Conservation (phyloP, 2,113 vertebrate species). For the Passer domesticus region DNA sequence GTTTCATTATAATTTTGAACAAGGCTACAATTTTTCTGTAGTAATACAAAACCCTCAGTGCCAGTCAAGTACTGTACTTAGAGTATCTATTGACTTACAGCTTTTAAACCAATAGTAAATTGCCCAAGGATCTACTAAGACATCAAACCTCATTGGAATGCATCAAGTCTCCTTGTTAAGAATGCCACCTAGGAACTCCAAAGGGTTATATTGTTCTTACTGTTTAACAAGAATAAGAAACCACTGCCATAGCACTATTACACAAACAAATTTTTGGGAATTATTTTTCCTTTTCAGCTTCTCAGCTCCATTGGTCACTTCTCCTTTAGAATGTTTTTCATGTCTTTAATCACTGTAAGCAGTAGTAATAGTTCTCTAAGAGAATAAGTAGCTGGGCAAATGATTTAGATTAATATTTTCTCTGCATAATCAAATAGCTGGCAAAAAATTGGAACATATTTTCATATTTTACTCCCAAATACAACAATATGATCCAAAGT, state of each 20-base stretch:
- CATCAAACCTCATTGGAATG: conserved; percentile 23
- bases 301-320: not conserved
- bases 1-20: not conserved
- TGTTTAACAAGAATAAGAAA: conserved; percentile 57
- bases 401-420: not conserved
- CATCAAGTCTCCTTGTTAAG: not conserved
- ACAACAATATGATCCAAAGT: not conserved
- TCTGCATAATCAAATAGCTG: not conserved
- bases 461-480: not conserved
- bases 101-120: conserved; percentile 47
- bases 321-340: conserved; percentile 13
- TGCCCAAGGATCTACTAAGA: conserved; percentile 32
- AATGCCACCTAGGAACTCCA: conserved; percentile 7
- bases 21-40: conserved; percentile 16
- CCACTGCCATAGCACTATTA: not conserved
- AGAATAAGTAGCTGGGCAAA: not conserved
- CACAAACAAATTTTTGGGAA: conserved; percentile 9
- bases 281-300: conserved; percentile 3
- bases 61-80: not conserved
- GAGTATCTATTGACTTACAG: conserved; percentile 38
- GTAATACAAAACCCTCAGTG: not conserved
- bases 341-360: conserved; percentile 14
- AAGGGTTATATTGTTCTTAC: not conserved
- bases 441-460: not conserved
- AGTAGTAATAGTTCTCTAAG: not conserved